Evolutionary conservation across 2,797 vertebrate species (phyloP).

Genomic region (Rhinatrema bivittatum): DNA sequence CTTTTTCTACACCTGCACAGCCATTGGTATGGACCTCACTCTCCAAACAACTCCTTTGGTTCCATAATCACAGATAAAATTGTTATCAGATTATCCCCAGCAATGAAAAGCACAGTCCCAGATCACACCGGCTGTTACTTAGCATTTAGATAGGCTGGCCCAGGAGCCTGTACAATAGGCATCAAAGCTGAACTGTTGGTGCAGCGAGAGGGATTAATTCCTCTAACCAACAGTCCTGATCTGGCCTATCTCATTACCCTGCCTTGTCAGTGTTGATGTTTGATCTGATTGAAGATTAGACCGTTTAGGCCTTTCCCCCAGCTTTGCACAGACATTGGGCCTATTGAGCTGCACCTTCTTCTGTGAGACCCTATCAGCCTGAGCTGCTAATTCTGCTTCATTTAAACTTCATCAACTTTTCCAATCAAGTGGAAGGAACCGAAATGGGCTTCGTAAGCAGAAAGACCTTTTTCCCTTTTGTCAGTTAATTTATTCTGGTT

Average conservation of each 20-base stretch:
- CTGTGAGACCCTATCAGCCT: constrained; percentile 65
- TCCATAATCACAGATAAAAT: constrained; percentile 43
- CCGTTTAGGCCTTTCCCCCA: constrained; percentile 78
- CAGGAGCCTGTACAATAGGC: constrained; percentile 76
- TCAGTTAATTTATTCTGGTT: constrained; percentile 69
- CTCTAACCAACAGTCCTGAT: constrained; percentile 79
- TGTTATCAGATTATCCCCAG: constrained; percentile 71
- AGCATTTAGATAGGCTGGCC: constrained; percentile 98
- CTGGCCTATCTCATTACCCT: constrained; percentile 90
- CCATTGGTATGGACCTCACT: neutral
- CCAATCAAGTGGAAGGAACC: constrained; percentile 96
- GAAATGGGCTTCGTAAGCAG: constrained; percentile 74
- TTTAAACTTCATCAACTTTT: constrained; percentile 99
- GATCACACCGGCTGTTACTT: constrained; percentile 70
- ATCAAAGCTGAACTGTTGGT: constrained; percentile 68
- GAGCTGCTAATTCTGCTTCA: constrained; percentile 99
- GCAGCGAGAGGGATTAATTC: constrained; percentile 82
- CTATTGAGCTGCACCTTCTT: constrained; percentile 59
- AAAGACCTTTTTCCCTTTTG: constrained; percentile 67
- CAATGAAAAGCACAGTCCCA: constrained; percentile 55
- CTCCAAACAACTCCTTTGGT: neutral
- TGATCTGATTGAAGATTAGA: constrained; percentile 96
- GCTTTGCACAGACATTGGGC: constrained; percentile 38
- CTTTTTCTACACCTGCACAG: accelerated
- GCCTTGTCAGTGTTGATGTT: constrained; percentile 83